Conservation (phyloP, 2,888 invertebrate species). For the Drosophila pseudotalamancana region DNA sequence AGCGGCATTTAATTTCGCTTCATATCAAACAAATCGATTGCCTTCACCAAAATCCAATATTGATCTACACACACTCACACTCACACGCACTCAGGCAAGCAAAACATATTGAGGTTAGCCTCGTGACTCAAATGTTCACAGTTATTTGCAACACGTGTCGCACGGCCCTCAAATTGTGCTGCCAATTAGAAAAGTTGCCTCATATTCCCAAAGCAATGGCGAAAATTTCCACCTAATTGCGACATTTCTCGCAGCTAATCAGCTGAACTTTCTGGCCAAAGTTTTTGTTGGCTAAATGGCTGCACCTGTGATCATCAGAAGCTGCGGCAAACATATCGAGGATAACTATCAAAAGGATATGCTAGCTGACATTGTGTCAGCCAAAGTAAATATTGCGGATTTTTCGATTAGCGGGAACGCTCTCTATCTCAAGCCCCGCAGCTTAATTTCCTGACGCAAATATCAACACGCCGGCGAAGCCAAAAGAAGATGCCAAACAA, state of each 20-base stretch:
- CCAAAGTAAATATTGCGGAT: constrained; percentile 45
- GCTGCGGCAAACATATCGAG: constrained; percentile 25
- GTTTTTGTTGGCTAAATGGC: constrained; percentile 5
- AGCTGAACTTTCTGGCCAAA: constrained; percentile 34
- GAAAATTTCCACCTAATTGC: constrained; percentile 56
- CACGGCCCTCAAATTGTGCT: constrained; percentile 21
- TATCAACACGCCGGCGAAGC: constrained; percentile 61
- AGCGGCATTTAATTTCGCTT: neutral
- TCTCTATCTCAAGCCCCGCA: constrained; percentile 49
- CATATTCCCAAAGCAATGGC: constrained; percentile 9
- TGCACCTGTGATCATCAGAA: constrained; percentile 27
- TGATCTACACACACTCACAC: neutral
- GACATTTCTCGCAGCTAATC: constrained; percentile 66
- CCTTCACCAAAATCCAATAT: neutral
- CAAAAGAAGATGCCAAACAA: constrained; percentile 49
- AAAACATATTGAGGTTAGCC: constrained; percentile 7
- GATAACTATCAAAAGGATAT: neutral
- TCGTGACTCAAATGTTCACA: constrained; percentile 7
- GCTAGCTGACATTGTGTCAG: constrained; percentile 8
- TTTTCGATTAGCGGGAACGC: constrained; percentile 52
- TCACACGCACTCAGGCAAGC: neutral
- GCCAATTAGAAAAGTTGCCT: constrained; percentile 46
- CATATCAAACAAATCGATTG: constrained; percentile 9
- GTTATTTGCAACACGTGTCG: constrained; percentile 42
- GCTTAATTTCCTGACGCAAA: constrained; percentile 75